A percentile compares a stretch with the other conserved stretches of the same genome.
Evolutionary conservation across 2,797 vertebrate genomes (phyloP).

Genomic region (Danio kyathit): DNA sequence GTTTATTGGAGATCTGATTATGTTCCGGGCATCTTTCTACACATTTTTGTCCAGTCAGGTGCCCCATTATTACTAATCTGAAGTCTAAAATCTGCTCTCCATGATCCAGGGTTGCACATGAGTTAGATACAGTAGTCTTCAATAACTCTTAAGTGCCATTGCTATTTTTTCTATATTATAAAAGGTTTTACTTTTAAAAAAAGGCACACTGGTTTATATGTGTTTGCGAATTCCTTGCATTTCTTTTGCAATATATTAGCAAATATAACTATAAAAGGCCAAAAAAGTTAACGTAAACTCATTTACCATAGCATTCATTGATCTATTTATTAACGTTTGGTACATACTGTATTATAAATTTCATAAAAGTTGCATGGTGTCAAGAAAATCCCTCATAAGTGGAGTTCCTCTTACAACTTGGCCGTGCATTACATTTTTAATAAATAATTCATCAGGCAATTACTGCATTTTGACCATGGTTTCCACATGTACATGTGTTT

Average conservation of each 20-base stretch:
- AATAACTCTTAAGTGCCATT: background rate
- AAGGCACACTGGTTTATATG: conserved; percentile 15
- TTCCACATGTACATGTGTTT: background rate
- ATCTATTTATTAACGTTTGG: background rate
- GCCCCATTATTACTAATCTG: background rate
- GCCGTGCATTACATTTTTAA: background rate
- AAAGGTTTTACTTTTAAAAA: too few species aligned
- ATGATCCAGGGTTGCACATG: background rate
- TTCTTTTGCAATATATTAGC: background rate
- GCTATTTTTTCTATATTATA: background rate
- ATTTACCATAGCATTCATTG: background rate
- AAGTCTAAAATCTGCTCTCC: background rate
- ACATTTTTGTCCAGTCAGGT: background rate
- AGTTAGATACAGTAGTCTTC: background rate
- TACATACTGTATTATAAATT: background rate
- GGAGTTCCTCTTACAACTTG: background rate
- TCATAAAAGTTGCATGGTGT: background rate
- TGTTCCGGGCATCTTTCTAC: background rate
- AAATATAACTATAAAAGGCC: background rate
- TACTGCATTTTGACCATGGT: background rate
- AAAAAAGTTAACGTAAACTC: too few species aligned
- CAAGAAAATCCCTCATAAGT: background rate
- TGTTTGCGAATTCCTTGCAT: conserved; percentile 21
- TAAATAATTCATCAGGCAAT: background rate
- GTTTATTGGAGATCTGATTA: conserved; percentile 7